Conservation (phyloP, 2,113 vertebrate genomes). For the Halichoeres trimaculatus region DNA sequence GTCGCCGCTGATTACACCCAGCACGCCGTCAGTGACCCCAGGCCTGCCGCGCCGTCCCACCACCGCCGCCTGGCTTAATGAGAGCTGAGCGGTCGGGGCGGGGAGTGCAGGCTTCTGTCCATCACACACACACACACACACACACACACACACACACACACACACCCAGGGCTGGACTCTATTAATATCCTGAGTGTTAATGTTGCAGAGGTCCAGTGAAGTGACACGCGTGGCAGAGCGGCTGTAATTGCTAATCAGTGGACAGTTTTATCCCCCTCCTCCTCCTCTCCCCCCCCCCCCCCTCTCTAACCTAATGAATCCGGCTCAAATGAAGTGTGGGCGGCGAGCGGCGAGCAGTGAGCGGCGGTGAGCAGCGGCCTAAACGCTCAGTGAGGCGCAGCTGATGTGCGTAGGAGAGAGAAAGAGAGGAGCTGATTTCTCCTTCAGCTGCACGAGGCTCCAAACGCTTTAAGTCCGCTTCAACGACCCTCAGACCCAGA, state of each 20-base stretch:
- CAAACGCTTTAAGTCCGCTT: too few species aligned
- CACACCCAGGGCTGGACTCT: slow-evolving; percentile 72
- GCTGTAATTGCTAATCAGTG: slow-evolving; percentile 85
- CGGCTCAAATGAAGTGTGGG: slow-evolving; percentile 81
- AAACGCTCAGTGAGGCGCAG: slow-evolving; percentile 69
- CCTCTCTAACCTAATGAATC: slow-evolving; percentile 78
- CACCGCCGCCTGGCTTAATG: slow-evolving; percentile 63
- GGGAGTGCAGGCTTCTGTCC: slow-evolving; percentile 54
- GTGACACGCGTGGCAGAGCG: slow-evolving; percentile 81
- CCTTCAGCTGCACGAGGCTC: too few species aligned
- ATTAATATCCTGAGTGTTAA: slow-evolving; percentile 83
- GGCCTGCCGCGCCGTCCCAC: slow-evolving; percentile 21
- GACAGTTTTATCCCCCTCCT: slow-evolving; percentile 79
- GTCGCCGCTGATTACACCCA: slow-evolving; percentile 55
- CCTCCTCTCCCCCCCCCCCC: slow-evolving; percentile 32
- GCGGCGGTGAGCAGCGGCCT: too few species aligned
- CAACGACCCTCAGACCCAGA: too few species aligned
- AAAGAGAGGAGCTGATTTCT: neutral
- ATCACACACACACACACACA: too few species aligned
- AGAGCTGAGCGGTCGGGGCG: slow-evolving; percentile 61
- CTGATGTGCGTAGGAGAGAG: slow-evolving; percentile 78
- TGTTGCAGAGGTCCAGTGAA: slow-evolving; percentile 81
- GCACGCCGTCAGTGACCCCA: slow-evolving; percentile 18
- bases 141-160: too few species aligned
- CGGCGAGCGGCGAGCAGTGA: too few species aligned